Conservation (phyloP, 1,140 invertebrate genomes). For the Philopotamus ludificatus region DNA sequence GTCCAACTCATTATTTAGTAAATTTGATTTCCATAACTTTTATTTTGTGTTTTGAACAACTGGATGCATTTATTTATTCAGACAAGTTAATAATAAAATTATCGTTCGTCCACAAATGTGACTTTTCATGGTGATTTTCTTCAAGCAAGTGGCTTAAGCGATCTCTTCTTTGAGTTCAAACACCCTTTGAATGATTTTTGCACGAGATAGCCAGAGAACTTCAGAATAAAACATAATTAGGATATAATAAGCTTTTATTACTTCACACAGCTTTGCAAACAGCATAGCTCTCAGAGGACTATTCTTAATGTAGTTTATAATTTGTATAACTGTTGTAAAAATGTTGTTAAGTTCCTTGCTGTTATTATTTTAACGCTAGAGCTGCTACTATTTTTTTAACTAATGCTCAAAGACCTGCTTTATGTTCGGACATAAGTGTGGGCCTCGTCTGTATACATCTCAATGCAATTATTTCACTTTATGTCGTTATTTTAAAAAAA, state of each 20-base stretch:
- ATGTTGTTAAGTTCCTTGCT: no score
- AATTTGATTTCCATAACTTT: no score
- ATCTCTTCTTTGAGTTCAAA: not conserved
- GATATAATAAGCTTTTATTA: not conserved
- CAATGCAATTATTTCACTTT: no score
- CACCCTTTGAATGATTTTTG: not conserved
- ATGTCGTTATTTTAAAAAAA: no score
- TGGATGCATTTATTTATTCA: not conserved
- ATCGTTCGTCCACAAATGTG: not conserved
- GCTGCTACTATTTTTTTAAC: no score
- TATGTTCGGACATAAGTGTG: no score
- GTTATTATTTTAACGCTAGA: no score
- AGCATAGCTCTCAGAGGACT: not conserved
- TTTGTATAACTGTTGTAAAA: no score
- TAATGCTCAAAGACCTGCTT: no score
- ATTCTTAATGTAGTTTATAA: not conserved
- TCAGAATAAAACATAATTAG: not conserved
- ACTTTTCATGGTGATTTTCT: not conserved
- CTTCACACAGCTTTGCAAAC: not conserved
- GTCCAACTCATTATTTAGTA: no score
- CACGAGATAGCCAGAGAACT: not conserved
- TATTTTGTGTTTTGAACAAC: not conserved
- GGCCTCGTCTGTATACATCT: no score
- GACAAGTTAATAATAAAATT: not conserved
- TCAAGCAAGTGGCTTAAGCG: not conserved